These are phyloP conservation scores for Paracyclopina nana DNA, from an alignment of 1,140 invertebrate genomes.

Conservation along the genomic window DNA sequence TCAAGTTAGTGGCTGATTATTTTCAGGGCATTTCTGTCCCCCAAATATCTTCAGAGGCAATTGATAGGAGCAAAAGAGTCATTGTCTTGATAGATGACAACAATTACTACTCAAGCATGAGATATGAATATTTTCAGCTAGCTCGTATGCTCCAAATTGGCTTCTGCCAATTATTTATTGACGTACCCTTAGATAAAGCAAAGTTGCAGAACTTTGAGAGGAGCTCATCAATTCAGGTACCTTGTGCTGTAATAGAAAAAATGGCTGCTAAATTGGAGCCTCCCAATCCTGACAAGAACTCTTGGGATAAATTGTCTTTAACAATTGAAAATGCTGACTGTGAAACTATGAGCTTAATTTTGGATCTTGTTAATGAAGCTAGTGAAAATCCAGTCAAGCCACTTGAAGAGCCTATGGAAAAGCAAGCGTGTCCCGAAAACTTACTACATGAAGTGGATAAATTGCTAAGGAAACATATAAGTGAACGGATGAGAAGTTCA, in stretches of 20 bases:
- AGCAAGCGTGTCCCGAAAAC: not conserved
- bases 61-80: not conserved
- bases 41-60: not conserved
- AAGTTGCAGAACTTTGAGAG: not conserved
- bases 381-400: not conserved
- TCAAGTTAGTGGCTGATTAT: not conserved
- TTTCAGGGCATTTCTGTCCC: too few species aligned
- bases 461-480: not conserved
- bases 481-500: not conserved
- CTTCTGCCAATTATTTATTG: not conserved
- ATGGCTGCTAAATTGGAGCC: not conserved
- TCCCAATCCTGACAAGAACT: constrained; percentile 1
- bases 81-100: constrained; percentile 6
- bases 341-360: not conserved
- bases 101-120: not conserved
- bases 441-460: constrained; percentile 5
- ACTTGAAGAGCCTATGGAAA: not conserved
- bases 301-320: not conserved
- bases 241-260: not conserved
- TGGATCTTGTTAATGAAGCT: not conserved
- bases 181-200: not conserved
- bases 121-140: constrained; percentile 5
- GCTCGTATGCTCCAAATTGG: not conserved
- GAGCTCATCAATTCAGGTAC: not conserved
- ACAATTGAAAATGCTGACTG: not conserved